Conservation (phyloP, 2,888 invertebrate genomes). For the Petrolisthes manimaculis region DNA sequence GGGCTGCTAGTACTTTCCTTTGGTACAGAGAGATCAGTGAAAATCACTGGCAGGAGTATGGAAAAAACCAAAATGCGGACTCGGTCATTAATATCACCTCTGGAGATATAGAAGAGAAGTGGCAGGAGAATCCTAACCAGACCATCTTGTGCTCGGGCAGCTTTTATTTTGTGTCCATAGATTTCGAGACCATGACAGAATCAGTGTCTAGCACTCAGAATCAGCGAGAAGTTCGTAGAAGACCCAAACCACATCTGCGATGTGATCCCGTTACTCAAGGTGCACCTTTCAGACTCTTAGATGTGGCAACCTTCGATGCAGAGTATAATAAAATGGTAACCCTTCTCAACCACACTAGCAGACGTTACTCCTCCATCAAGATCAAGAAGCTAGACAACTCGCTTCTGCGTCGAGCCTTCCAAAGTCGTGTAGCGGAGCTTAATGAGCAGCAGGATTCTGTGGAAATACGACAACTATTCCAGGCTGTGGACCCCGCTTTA, state of each 20-base stretch:
- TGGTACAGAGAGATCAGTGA: slow-evolving; percentile 10
- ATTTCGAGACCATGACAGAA: slow-evolving; percentile 36
- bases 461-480: slow-evolving; percentile 3
- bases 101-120: slow-evolving; percentile 30
- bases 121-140: neutral
- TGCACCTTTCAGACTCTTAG: neutral
- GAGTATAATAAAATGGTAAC: neutral
- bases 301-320: neutral
- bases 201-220: slow-evolving; percentile 10
- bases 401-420: neutral
- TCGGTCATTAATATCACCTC: slow-evolving; percentile 13
- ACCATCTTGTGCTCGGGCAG: neutral
- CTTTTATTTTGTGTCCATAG: slow-evolving; percentile 6
- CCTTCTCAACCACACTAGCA: neutral
- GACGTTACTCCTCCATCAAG: neutral
- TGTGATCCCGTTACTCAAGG: neutral
- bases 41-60: slow-evolving; percentile 26
- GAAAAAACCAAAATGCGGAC: neutral
- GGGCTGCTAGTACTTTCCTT: neutral
- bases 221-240: slow-evolving; percentile 20
- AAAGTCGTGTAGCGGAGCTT: neutral
- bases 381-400: slow-evolving; percentile 2
- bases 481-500: neutral
- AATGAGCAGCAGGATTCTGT: neutral
- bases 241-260: slow-evolving; percentile 25